Evolutionary conservation across 2,113 vertebrate genomes (phyloP).

Genomic region (Sinocyclocheilus maitianheensis): DNA sequence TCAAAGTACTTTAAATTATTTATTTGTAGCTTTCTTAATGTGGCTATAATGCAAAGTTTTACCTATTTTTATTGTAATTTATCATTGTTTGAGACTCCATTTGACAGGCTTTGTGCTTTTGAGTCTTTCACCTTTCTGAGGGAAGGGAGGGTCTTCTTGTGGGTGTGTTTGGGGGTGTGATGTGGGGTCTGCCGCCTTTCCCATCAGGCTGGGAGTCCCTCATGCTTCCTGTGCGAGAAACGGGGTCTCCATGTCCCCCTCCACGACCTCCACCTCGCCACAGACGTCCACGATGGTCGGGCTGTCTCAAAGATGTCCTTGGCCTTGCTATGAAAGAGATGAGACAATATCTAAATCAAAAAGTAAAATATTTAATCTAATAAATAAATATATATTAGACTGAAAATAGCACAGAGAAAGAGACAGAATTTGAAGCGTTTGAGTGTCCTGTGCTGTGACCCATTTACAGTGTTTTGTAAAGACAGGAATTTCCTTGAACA

Average conservation of each 20-base stretch:
- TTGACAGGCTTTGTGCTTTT: not conserved
- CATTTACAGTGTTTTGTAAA: not conserved
- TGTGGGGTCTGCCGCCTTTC: slow-evolving; percentile 60
- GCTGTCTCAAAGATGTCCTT: slow-evolving; percentile 88
- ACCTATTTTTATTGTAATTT: not conserved
- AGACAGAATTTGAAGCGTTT: not conserved
- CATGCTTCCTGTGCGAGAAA: slow-evolving; percentile 64
- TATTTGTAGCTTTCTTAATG: not conserved
- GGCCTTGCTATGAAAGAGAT: slow-evolving; percentile 81
- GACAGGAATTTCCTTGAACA: not conserved
- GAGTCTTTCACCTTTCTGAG: slow-evolving; percentile 70
- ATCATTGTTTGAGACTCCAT: not conserved
- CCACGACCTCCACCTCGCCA: slow-evolving; percentile 59
- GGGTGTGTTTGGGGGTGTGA: slow-evolving; percentile 49
- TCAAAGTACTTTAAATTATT: not conserved
- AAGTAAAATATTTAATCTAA: not conserved
- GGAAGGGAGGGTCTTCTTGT: slow-evolving; percentile 63
- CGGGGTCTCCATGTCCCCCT: slow-evolving; percentile 68
- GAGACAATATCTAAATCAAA: not conserved
- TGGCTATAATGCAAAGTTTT: not conserved
- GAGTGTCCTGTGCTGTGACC: not conserved
- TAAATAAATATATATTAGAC: not conserved
- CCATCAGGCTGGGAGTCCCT: slow-evolving; percentile 70
- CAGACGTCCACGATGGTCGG: slow-evolving; percentile 73
- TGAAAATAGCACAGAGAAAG: not conserved